phyloP scores from a whole-genome alignment of 2,888 invertebrate genomes.

The Tupiocoris notatus region DNA sequence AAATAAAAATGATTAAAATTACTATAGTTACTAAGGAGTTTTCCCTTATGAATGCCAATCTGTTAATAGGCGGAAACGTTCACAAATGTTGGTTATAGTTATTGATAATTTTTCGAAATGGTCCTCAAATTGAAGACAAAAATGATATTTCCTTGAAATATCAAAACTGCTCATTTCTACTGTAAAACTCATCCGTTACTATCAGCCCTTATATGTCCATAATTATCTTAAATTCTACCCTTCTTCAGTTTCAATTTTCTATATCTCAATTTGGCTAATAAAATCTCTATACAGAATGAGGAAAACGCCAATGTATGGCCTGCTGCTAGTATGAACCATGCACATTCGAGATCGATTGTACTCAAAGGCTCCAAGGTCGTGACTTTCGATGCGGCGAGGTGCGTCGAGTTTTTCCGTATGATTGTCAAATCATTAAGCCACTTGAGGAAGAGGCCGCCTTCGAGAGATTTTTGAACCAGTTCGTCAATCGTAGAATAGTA shows the following conservation, averaged over 20 bases:
- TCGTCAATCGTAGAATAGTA: neutral
- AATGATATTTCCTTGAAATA: too few species aligned
- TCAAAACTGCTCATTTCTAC: too few species aligned
- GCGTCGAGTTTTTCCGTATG: neutral
- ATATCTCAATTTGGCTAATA: neutral
- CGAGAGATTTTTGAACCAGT: conserved; percentile 4
- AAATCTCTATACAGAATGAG: neutral
- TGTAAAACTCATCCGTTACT: too few species aligned
- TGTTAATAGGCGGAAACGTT: neutral
- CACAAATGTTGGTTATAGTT: neutral
- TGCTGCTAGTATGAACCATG: neutral
- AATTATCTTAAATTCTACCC: too few species aligned
- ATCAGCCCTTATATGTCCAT: too few species aligned
- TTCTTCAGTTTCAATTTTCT: too few species aligned
- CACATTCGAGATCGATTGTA: neutral
- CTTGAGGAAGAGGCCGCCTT: conserved; percentile 19
- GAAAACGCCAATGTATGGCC: neutral
- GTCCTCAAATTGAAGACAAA: neutral
- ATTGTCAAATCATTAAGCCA: conserved; percentile 7
- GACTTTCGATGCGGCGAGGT: too few species aligned
- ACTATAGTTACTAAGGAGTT: too few species aligned
- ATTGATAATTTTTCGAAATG: neutral
- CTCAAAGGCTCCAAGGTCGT: neutral
- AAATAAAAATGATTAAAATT: too few species aligned
- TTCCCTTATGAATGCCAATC: too few species aligned